Conservation (phyloP, 2,113 vertebrate genomes). For the Ancistrus triradiatus region DNA sequence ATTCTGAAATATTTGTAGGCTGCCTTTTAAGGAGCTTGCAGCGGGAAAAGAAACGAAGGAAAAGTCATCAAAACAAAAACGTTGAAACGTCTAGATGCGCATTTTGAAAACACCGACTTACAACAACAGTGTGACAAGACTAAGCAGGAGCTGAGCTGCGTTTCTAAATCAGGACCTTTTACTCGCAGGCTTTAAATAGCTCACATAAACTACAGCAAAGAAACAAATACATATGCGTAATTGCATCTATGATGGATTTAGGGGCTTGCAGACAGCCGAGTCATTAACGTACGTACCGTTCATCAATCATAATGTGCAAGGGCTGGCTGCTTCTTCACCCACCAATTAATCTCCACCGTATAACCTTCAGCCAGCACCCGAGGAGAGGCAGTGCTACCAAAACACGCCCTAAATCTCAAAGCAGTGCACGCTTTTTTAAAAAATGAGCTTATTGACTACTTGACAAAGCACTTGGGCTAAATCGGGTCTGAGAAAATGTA, state of each 20-base stretch:
- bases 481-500: conserved; percentile 58
- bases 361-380: conserved; percentile 49
- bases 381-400: conserved; percentile 58
- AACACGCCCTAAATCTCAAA: conserved; percentile 65
- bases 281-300: conserved; percentile 66
- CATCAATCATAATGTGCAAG: conserved; percentile 54
- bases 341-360: conserved; percentile 63
- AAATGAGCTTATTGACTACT: conserved; percentile 72
- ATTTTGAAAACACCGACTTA: too few relatives aligned
- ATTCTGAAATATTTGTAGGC: too few relatives aligned
- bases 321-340: conserved; percentile 53
- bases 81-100: too few relatives aligned
- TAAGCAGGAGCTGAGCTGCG: background rate
- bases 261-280: conserved; percentile 47
- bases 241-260: conserved; percentile 60
- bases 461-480: conserved; percentile 61
- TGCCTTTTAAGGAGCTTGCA: too few relatives aligned
- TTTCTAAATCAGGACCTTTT: background rate
- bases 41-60: too few relatives aligned
- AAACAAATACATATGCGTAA: conserved; percentile 64
- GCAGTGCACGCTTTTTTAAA: conserved; percentile 57
- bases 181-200: conserved; percentile 43
- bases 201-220: conserved; percentile 51
- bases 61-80: too few relatives aligned
- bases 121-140: too few relatives aligned